Evolutionary conservation across 2,888 invertebrate genomes (phyloP), one percentile per base, ranked within the genome.

Genomic region (Spodoptera littoralis): DNA sequence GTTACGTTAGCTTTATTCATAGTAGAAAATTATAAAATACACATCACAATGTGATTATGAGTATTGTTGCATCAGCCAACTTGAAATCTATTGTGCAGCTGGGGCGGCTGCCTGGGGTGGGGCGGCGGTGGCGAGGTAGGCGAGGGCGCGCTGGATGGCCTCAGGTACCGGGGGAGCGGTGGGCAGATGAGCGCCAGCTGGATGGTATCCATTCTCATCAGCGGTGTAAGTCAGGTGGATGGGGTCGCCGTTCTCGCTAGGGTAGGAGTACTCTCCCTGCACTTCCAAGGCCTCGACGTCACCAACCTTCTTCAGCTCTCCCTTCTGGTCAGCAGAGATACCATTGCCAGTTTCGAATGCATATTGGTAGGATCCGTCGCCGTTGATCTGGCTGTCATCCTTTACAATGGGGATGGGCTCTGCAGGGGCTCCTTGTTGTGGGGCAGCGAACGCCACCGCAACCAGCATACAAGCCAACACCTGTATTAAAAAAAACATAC

Each of bases 141-240:
- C 96, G 53, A 97, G 89, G 22, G 97, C 95, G 63, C 95, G 95
- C 82, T 96, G 96, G 79, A 97, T 97, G 68, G 96, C 95, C 60
- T 95, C 96, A 27, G 97, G 97, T 64, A 97, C 96, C 76, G 97
- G 97, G 44, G 97, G 97, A 9, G 96, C 95, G 11, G 96, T 96
- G 41, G 96, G 96, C n/a, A 96, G 86, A 79, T 96, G 96, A 11
- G 93, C 95, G 3, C 96, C 96, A 77, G 91, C 95, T 0, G 96
- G 96, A 83, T 96, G 96, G 94, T 95, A 96, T 24, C 97, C 97
- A 77, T 96, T 96, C 85, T 97, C 97, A 76, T 97, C 97, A 71
- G 97, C 96, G 46, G 95, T 92, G 89, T 97, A 97, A 0, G 95
- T 95, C 71, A 97, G 84, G 71, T 95, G 95, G 82, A 96, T 96